phyloP scores from a whole-genome alignment of 1,140 invertebrate species.

The Melitaea cinxia region DNA sequence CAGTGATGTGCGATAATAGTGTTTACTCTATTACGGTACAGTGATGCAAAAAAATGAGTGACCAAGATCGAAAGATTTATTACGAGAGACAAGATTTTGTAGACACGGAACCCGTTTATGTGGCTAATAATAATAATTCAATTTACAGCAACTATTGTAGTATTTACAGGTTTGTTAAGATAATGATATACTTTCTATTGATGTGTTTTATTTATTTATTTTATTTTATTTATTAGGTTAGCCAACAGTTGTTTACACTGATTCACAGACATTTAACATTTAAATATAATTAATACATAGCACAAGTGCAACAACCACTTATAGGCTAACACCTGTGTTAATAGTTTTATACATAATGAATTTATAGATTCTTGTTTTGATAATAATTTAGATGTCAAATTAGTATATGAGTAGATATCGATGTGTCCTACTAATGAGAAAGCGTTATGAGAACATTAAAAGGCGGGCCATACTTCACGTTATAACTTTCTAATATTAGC shows the following conservation, averaged over 20 bases:
- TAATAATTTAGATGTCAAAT: not conserved
- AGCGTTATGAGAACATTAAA: not conserved
- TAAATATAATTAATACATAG: too few relatives aligned
- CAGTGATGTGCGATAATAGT: slow-evolving; percentile 26
- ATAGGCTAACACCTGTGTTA: too few relatives aligned
- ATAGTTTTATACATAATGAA: too few relatives aligned
- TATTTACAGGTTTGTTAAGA: slow-evolving; percentile 74
- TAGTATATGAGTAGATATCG: not conserved
- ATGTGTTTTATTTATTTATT: not conserved
- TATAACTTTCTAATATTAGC: slow-evolving; percentile 5
- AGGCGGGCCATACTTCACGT: not conserved
- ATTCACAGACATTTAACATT: too few relatives aligned
- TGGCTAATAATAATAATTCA: slow-evolving; percentile 74
- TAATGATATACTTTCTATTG: not conserved
- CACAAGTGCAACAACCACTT: too few relatives aligned
- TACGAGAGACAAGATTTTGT: slow-evolving; percentile 56
- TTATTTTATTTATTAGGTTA: too few relatives aligned
- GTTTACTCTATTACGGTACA: slow-evolving; percentile 10
- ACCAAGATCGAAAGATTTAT: slow-evolving; percentile 59
- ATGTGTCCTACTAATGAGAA: not conserved
- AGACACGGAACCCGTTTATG: slow-evolving; percentile 59
- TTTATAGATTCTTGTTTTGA: too few relatives aligned
- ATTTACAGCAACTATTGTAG: slow-evolving; percentile 80
- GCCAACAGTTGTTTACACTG: too few relatives aligned
- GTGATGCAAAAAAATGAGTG: slow-evolving; percentile 63